Evolutionary conservation across 2,113 vertebrate species (phyloP).

Genomic region (Phylloscopus whistleri): DNA sequence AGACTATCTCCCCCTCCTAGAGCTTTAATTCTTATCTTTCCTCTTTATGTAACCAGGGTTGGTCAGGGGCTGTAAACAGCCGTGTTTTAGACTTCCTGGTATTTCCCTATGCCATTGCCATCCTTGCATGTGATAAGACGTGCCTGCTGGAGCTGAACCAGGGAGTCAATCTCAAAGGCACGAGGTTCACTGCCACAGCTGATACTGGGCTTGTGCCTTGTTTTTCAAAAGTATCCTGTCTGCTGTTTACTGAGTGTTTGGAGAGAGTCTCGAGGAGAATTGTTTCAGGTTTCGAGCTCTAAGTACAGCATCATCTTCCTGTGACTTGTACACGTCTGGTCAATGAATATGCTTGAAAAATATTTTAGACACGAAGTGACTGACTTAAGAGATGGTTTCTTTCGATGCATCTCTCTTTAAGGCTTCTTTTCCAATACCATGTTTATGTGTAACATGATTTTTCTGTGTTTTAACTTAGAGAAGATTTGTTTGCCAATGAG

Average conservation of each 20-base stretch:
- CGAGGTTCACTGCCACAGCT: neutral
- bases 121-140: neutral
- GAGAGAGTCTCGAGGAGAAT: neutral
- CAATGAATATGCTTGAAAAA: neutral
- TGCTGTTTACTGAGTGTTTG: neutral
- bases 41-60: neutral
- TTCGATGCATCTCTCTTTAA: neutral
- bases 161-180: neutral
- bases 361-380: neutral
- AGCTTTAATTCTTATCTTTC: slow-evolving; percentile 6
- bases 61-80: neutral
- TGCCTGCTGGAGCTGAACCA: neutral
- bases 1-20: neutral
- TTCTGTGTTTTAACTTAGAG: neutral
- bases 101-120: neutral
- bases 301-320: neutral
- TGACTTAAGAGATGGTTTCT: neutral
- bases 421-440: neutral
- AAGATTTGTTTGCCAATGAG: neutral
- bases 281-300: neutral
- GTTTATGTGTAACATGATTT: neutral
- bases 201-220: neutral
- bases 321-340: neutral
- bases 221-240: neutral
- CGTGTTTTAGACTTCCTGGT: neutral